Evolutionary conservation across 1,140 invertebrate genomes (phyloP).

Genomic region (Nymphalis io): DNA sequence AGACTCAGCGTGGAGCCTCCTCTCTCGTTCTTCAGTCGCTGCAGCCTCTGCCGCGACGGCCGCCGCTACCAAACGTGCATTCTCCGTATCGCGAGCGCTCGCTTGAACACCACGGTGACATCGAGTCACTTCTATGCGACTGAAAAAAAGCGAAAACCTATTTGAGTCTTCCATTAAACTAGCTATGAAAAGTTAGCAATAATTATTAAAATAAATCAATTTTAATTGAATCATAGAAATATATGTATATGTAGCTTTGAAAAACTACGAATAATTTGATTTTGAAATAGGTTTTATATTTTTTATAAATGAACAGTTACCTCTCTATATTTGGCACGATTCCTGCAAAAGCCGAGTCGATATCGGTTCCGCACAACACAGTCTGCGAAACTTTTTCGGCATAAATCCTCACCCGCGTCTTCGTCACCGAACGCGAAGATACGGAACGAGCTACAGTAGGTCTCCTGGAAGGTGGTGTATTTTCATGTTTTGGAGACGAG

Average conservation of each 20-base stretch:
- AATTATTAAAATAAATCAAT: no score
- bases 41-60: slow-evolving; percentile 74
- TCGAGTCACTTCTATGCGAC: slow-evolving; percentile 57
- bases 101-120: slow-evolving; percentile 84
- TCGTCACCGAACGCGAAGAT: slow-evolving; percentile 80
- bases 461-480: slow-evolving; percentile 67
- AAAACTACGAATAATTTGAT: no score
- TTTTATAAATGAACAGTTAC: slow-evolving; percentile 33
- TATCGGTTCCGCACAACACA: slow-evolving; percentile 85
- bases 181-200: no score
- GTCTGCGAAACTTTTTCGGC: slow-evolving; percentile 89
- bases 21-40: slow-evolving; percentile 57
- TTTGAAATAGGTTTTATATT: no score
- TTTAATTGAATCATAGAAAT: no score
- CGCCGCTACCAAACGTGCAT: slow-evolving; percentile 82
- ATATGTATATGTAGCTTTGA: no score
- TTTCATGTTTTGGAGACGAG: slow-evolving; percentile 74
- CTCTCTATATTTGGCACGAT: slow-evolving; percentile 78
- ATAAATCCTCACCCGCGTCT: slow-evolving; percentile 85
- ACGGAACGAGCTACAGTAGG: slow-evolving; percentile 77
- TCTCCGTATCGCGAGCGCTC: slow-evolving; percentile 83
- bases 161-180: not conserved
- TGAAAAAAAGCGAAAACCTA: slow-evolving; percentile 37
- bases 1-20: slow-evolving; percentile 74
- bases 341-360: slow-evolving; percentile 86